phyloP scores from a whole-genome alignment of 2,888 invertebrate genomes.

The Erpobdella octoculata region DNA sequence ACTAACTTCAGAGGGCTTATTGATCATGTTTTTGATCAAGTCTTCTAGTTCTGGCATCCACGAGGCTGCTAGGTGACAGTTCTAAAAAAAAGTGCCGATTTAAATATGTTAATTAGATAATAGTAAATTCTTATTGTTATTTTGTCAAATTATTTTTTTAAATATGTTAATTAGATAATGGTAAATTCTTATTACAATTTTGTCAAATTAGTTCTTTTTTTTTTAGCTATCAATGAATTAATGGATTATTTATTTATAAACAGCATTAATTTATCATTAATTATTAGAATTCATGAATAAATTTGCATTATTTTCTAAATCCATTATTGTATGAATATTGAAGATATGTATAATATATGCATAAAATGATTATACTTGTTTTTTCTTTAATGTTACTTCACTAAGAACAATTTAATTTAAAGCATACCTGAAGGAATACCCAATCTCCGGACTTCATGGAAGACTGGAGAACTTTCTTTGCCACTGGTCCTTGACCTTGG shows the following conservation, averaged over 20 bases:
- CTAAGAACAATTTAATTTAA: constrained; percentile 2
- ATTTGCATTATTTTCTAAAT: too few species aligned
- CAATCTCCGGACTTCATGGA: constrained; percentile 52
- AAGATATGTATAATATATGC: too few species aligned
- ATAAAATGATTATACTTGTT: neutral
- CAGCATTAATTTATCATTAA: too few species aligned
- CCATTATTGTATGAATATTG: too few species aligned
- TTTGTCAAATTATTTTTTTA: too few species aligned
- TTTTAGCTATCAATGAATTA: too few species aligned
- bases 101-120: neutral
- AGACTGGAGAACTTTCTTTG: constrained; percentile 50
- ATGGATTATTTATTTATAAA: too few species aligned
- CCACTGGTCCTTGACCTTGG: constrained; percentile 54
- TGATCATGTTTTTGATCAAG: constrained; percentile 48
- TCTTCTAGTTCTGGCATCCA: constrained; percentile 53
- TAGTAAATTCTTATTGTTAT: too few species aligned
- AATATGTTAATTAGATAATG: too few species aligned
- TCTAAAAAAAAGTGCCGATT: too few species aligned
- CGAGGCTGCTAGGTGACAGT: constrained; percentile 53
- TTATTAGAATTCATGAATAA: too few species aligned
- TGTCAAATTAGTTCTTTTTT: neutral
- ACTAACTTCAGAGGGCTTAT: constrained; percentile 49
- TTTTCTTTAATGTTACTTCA: neutral
- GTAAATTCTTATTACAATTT: too few species aligned
- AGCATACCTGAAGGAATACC: constrained; percentile 52